These are phyloP conservation scores for Noctua comes DNA, from an alignment of 2,888 invertebrate species.

Conservation along the genomic window DNA sequence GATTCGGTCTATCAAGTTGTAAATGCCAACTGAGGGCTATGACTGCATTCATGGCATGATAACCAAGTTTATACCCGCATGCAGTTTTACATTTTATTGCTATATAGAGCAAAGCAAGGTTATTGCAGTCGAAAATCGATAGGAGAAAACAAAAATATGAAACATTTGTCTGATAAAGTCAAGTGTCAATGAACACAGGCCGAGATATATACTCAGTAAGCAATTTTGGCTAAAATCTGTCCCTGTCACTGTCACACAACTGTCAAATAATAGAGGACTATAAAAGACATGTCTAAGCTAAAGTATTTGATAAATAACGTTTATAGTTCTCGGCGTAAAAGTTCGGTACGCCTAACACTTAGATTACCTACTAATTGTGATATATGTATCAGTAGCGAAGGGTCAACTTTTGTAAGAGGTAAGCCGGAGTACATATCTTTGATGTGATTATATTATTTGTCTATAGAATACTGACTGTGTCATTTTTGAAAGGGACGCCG, in stretches of 20 bases:
- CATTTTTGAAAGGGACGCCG: too few relatives aligned
- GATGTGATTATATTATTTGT: too few relatives aligned
- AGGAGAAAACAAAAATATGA: not conserved
- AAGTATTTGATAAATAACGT: not conserved
- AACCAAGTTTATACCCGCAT: constrained; percentile 19
- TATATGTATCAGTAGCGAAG: too few relatives aligned
- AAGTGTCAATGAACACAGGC: too few relatives aligned
- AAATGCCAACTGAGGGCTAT: constrained; percentile 34
- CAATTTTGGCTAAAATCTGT: too few relatives aligned
- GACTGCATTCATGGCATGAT: constrained; percentile 11
- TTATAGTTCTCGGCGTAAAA: not conserved
- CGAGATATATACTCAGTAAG: too few relatives aligned
- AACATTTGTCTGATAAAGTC: too few relatives aligned
- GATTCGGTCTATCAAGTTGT: constrained; percentile 32
- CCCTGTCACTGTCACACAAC: not conserved
- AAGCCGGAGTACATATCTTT: too few relatives aligned
- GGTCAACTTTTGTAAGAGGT: too few relatives aligned
- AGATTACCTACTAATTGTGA: not conserved
- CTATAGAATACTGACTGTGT: too few relatives aligned
- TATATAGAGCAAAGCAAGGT: not conserved
- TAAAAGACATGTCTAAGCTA: not conserved
- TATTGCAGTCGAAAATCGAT: not conserved
- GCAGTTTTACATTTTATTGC: constrained; percentile 32
- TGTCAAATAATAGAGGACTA: not conserved
- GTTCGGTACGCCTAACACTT: not conserved